Percentiles rank a stretch among this genome's conserved stretches.
Conservation (phyloP, 2,113 vertebrate species). For the Numida meleagris region DNA sequence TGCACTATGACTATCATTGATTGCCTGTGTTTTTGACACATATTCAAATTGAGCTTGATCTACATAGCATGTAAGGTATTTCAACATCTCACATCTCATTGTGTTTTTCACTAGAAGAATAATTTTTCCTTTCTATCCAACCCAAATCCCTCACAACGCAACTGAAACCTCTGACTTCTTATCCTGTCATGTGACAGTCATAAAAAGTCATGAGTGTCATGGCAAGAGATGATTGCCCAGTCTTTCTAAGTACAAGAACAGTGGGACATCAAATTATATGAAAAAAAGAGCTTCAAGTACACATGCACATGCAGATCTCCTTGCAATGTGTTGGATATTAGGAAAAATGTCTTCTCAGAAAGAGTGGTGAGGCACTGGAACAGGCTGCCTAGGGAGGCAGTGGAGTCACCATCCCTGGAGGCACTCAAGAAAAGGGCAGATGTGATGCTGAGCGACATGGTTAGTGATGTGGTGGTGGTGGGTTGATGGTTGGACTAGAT, state of each 20-base stretch:
- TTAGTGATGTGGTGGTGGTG: too few species aligned
- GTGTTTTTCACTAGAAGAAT: background rate
- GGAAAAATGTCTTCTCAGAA: too few species aligned
- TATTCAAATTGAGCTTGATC: background rate
- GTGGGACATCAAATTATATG: background rate
- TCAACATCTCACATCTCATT: background rate
- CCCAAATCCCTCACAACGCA: background rate
- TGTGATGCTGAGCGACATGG: too few species aligned
- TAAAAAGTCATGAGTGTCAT: background rate
- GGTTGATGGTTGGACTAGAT: too few species aligned
- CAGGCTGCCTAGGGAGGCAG: too few species aligned
- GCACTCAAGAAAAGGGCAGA: too few species aligned
- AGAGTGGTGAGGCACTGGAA: too few species aligned
- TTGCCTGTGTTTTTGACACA: background rate
- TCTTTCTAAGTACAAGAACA: background rate
- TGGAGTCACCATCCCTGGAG: too few species aligned
- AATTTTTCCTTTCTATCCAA: background rate
- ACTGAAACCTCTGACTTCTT: background rate
- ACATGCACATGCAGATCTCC: background rate
- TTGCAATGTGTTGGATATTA: background rate
- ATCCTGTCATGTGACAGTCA: background rate
- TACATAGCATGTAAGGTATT: background rate
- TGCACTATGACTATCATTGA: background rate
- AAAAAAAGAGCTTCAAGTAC: background rate
- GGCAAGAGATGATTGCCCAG: background rate